Evolutionary conservation across 2,797 vertebrate species (phyloP), one percentile per base, ranked within the genome.

Genomic region (Poecilia gillii): DNA sequence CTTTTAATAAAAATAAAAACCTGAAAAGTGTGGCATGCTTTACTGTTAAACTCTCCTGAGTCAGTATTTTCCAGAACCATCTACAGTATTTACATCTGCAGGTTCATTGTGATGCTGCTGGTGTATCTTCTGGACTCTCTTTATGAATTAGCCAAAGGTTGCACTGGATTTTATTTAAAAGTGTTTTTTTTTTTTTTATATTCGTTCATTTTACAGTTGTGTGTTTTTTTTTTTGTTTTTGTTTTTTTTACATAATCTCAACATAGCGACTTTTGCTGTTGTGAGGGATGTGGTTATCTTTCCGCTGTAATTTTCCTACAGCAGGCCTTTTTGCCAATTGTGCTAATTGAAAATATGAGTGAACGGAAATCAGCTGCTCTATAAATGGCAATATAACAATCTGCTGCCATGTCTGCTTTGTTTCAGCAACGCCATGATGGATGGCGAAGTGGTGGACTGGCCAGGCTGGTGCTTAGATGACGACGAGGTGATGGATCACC

Each of bases 391-490:
- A 47, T 43, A 70, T 13, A 72, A 75, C 0, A 3, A n/a, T 73
- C 0, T 5, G 13, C 83, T 74, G 82, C 20, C 23, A 39, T 80
- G 36, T 83, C 75, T 76, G 9, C 33, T 68, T 68, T 74, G 59
- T 39, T 62, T 64, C 28, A 96, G 95, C 74, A 46, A 81, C 33
- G 2, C 55, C 39, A 87, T 88, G 33, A 1, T 36, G 0, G 90
- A 94, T 0, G 94, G 93, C 11, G 87, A 83, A 4, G 95, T 92
- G 13, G 95, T 95, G 84, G 95, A 96, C 85, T 96, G 95, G 95
- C 25, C 85, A 1, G 95, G 95, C 74, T 96, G 95, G 96, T 95
- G 93, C 83, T 90, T 96, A 16, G 94, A 95, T 36, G 94, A 95
- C 6, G 84, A 94, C 0, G 95, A 96, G 31, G 90, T 95, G 43